Percentiles rank a stretch among this genome's conserved stretches.
Conservation (phyloP, 2,888 invertebrate genomes). For the Acrobasis suavella region DNA sequence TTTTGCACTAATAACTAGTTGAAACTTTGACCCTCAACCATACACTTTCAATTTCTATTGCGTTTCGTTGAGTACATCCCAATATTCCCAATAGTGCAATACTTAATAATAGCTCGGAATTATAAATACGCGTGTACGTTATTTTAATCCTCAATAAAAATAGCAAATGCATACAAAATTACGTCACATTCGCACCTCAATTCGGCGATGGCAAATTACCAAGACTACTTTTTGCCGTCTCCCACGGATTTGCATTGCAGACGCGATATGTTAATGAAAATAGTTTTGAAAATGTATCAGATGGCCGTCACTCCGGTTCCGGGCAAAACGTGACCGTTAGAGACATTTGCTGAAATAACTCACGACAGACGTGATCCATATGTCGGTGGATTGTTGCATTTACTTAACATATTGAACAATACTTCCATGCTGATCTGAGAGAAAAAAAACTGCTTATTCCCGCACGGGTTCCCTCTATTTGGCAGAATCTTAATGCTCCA, state of each 20-base stretch:
- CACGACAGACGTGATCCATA: constrained; percentile 14
- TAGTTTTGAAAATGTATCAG: constrained; percentile 14
- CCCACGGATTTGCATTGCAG: background rate
- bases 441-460: too few species aligned
- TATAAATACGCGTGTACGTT: background rate
- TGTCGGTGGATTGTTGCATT: constrained; percentile 4
- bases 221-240: background rate
- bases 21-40: too few species aligned
- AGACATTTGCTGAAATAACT: constrained; percentile 12
- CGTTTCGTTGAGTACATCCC: too few species aligned
- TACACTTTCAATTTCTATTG: too few species aligned
- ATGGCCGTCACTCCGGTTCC: constrained; percentile 3
- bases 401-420: background rate
- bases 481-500: too few species aligned
- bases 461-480: too few species aligned
- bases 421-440: too few species aligned
- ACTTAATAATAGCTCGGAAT: too few species aligned
- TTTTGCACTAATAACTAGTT: too few species aligned
- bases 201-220: background rate
- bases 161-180: constrained; percentile 3
- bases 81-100: too few species aligned
- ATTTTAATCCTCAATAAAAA: background rate
- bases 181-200: background rate
- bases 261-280: constrained; percentile 4
- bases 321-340: constrained; percentile 13